Base-by-base conservation (phyloP, 2,113 vertebrate genomes). In the Chlamydotis undulata region DNA sequence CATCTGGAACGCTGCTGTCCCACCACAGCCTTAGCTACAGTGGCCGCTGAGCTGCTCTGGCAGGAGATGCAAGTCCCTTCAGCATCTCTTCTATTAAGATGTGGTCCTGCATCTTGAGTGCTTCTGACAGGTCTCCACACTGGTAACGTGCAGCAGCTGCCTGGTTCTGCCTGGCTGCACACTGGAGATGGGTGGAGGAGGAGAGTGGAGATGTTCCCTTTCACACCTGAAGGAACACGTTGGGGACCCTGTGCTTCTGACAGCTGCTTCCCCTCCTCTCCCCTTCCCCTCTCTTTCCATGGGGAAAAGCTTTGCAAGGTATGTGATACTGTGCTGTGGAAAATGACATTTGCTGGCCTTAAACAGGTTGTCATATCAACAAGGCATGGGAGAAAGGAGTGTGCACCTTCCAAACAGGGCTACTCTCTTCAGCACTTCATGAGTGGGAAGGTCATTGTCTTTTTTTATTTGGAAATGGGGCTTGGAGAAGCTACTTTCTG, bases 161-260 rank as follows among this genome's bases (percentile, higher is more conserved):
- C 64, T 61, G 18, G 87, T 64, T 88, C 53, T 78, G 50, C 75
- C 64, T 78, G 78, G 50, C 18, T 77, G 64, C 75, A 78, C 64
- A 13, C 6, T 7, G 39, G 33, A 35, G 71, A 7, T 16, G 26
- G 18, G 8, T n/a, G 29, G 50, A 70, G 52, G 18, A 47, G 41
- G 21, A 82, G 25, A 49, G 57, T 25, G 29, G 57, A 89, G 52
- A n/a, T 67, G 49, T 68, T 83, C 47, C 15, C 50, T 65, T 73
- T 75, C 39, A 49, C 12, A 65, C 33, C 18, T 79, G 67, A 79
- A 59, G 50, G 53, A n/a, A 86, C 47, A 50, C 0, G 1, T 26
- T 65, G 76, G 50, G 76, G 25, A 61, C 33, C 0, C 1, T 25
- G 29, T 0, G 1, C 10, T 67, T 11, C 50, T 67, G 67, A 83